Evolutionary conservation across 2,888 invertebrate genomes (phyloP), one percentile per base, ranked within the genome.

Genomic region (Drosophila percnosoma): DNA sequence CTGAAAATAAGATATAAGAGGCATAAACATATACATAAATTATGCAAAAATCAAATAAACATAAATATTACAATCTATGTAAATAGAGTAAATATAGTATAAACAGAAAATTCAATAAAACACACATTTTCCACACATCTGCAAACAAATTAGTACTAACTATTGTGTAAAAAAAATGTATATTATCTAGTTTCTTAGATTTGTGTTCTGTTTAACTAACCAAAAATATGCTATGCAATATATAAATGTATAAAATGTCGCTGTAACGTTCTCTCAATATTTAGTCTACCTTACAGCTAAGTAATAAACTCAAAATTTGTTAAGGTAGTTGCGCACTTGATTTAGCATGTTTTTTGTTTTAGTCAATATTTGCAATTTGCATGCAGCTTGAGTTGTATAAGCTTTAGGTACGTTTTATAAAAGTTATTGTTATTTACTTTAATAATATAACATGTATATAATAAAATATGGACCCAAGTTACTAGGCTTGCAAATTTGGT

Each of bases 1-100:
- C 92, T 92, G 92, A 83, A 92, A 92, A 82, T 82, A 90, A 83
- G 87, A 88, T 78, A 73, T 86, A 78, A 80, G 68, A 83, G 75
- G 78, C 72, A 75, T 70, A 78, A 77, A 83, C 73, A 77, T 71
- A 84, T 79, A 53, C 65, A 66, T 63, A 68, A 69, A 75, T 67
- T 34, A 72, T 36, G 55, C 53, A 59, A 49, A 74, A 74, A 63
- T 45, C 10, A 73, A 63, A 51, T 13, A 60, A 38, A 42, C n/a
- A 31, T 34, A 42, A 42, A 21, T 38, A 53, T 18, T 38, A 60
- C 38, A 53, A 52, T 45, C 36, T 10, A 45, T 27, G 4, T 8
- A 21, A 51, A 31, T 31, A 33, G 15, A 40, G 49, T 31, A n/a
- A 76, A 45, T 38, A 40, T 21, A 10, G 21, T 21, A 15, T 18